phyloP scores from a whole-genome alignment of 2,888 invertebrate genomes.

The Troides aeacus region DNA sequence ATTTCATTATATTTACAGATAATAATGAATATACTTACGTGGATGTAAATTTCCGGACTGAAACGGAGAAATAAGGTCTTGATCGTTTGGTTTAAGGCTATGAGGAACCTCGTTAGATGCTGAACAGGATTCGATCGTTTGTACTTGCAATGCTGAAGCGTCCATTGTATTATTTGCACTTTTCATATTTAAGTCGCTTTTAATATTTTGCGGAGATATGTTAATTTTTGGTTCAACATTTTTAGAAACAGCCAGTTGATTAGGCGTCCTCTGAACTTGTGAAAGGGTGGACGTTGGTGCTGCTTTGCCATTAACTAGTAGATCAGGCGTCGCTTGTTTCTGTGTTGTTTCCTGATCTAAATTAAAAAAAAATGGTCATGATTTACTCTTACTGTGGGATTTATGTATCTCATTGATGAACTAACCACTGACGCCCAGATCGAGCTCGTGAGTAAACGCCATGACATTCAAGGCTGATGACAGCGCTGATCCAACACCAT shows the following conservation, averaged over 20 bases:
- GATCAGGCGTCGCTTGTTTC: conserved; percentile 64
- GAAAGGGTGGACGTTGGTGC: conserved; percentile 18
- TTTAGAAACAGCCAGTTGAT: conserved; percentile 37
- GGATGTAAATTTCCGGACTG: not conserved
- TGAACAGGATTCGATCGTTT: not conserved
- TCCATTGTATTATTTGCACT: not conserved
- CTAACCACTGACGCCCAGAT: conserved; percentile 59
- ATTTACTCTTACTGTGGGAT: not conserved
- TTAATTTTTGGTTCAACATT: conserved; percentile 9
- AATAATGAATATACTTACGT: conserved; percentile 9
- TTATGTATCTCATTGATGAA: not conserved
- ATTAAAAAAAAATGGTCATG: conserved; percentile 1
- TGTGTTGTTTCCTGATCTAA: conserved; percentile 44
- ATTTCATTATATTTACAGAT: no score
- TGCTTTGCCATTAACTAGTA: conserved; percentile 59
- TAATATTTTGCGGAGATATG: not conserved
- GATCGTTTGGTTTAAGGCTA: not conserved
- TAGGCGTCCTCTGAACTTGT: conserved; percentile 35
- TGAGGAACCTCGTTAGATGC: not conserved
- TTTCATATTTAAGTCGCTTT: conserved; percentile 19
- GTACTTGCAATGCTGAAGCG: conserved; percentile 8
- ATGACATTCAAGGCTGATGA: conserved; percentile 90
- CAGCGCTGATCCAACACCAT: conserved; percentile 79
- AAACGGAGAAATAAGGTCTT: not conserved
- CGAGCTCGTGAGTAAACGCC: conserved; percentile 89